These are phyloP conservation scores for Dendrolimus pini DNA, from an alignment of 2,888 invertebrate genomes.

Conservation along the genomic window DNA sequence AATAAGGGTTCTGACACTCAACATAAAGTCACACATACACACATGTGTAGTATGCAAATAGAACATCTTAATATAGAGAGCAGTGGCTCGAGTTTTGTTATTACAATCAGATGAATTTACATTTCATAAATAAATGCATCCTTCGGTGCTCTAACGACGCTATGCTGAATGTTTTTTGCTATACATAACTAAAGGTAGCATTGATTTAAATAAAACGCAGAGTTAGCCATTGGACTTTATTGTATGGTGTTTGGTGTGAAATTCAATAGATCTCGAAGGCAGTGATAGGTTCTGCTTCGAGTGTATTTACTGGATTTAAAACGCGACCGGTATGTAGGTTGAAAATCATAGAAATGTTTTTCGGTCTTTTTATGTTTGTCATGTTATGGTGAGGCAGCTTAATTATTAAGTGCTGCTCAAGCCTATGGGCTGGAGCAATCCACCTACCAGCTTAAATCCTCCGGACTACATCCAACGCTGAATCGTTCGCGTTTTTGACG, in stretches of 20 bases:
- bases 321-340: slow-evolving; percentile 12
- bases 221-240: slow-evolving; percentile 26
- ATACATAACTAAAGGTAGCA: slow-evolving; percentile 18
- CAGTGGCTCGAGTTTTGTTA: slow-evolving; percentile 71
- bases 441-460: too few species aligned
- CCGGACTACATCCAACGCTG: too few species aligned
- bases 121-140: slow-evolving; percentile 77
- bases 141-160: slow-evolving; percentile 55
- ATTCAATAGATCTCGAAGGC: slow-evolving; percentile 2
- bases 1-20: background rate
- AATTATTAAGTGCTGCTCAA: too few species aligned
- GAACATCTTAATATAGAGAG: slow-evolving; percentile 76
- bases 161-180: slow-evolving; percentile 39
- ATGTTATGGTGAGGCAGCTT: too few species aligned
- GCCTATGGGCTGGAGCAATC: too few species aligned
- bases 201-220: slow-evolving; percentile 59
- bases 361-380: too few species aligned
- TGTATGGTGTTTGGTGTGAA: slow-evolving; percentile 38
- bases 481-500: too few species aligned
- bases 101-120: slow-evolving; percentile 76
- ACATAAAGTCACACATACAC: slow-evolving; percentile 49
- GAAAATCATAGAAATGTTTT: too few species aligned
- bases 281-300: slow-evolving; percentile 7
- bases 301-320: background rate
- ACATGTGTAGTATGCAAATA: slow-evolving; percentile 67